Conservation (phyloP, 2,888 invertebrate species). For the Drosophila fungiperda region DNA sequence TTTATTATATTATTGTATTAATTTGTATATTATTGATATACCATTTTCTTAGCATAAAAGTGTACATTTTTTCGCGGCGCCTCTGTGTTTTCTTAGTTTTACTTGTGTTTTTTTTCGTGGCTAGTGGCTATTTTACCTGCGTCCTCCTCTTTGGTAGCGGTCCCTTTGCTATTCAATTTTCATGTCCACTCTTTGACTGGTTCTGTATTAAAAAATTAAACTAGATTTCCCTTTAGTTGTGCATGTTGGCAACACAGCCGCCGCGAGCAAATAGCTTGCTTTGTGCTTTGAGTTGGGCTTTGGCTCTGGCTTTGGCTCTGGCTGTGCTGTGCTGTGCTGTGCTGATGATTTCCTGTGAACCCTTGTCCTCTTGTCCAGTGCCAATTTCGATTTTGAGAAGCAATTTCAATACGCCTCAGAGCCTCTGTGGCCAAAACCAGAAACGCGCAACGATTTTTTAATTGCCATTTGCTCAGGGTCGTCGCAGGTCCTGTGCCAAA, state of each 20-base stretch:
- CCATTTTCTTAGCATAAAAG: too few species aligned
- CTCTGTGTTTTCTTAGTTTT: conserved; percentile 6
- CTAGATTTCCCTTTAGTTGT: conserved; percentile 79
- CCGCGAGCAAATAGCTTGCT: conserved; percentile 65
- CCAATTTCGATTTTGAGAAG: conserved; percentile 76
- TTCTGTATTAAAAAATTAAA: conserved; percentile 78
- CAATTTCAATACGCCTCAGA: conserved; percentile 77
- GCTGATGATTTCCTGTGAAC: not conserved
- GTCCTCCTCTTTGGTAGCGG: not conserved
- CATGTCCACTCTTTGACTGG: conserved; percentile 57
- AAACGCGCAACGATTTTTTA: conserved; percentile 73
- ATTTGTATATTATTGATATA: too few species aligned
- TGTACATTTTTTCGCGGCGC: not conserved
- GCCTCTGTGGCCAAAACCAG: conserved; percentile 60
- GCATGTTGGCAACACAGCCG: conserved; percentile 62
- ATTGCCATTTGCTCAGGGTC: conserved; percentile 74
- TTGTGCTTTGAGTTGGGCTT: conserved; percentile 60
- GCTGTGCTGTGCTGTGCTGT: too few species aligned
- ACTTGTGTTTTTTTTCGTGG: not conserved
- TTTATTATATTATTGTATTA: too few species aligned
- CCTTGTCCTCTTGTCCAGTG: conserved; percentile 43
- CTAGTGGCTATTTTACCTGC: conserved; percentile 13
- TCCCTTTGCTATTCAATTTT: conserved; percentile 14
- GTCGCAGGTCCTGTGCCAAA: conserved; percentile 30
- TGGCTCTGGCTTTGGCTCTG: too few species aligned